phyloP scores from a whole-genome alignment of 2,888 invertebrate genomes.

The Tetropium fuscum region DNA sequence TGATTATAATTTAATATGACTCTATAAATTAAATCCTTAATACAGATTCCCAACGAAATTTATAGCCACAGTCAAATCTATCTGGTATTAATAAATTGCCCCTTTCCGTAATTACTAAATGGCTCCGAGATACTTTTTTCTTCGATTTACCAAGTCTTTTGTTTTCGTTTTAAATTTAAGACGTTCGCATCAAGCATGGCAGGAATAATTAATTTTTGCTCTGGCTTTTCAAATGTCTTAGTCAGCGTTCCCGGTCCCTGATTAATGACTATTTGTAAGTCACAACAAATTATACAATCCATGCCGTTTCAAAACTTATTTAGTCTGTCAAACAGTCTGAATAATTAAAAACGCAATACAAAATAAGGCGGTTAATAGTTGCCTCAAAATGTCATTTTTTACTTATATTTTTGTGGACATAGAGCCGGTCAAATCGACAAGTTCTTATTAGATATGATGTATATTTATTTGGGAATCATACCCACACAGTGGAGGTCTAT shows the following conservation, averaged over 20 bases:
- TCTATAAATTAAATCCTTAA: background rate
- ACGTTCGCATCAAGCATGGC: background rate
- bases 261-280: conserved; percentile 4
- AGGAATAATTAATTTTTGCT: conserved; percentile 11
- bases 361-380: no score
- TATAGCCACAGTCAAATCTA: background rate
- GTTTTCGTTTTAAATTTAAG: conserved; percentile 17
- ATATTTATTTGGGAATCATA: no score
- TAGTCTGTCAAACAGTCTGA: background rate
- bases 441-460: no score
- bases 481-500: no score
- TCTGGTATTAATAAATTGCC: conserved; percentile 8
- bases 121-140: conserved; percentile 3
- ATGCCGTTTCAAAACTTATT: background rate
- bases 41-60: background rate
- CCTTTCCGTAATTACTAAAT: background rate
- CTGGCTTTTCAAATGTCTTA: conserved; percentile 7
- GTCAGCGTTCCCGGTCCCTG: background rate
- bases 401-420: no score
- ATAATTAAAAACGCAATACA: background rate
- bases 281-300: background rate
- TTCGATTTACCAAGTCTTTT: conserved; percentile 8
- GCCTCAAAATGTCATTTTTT: background rate
- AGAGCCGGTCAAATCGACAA: no score
- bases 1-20: no score